Conservation (phyloP, 2,797 vertebrate genomes). For the Xenentodon cancila region DNA sequence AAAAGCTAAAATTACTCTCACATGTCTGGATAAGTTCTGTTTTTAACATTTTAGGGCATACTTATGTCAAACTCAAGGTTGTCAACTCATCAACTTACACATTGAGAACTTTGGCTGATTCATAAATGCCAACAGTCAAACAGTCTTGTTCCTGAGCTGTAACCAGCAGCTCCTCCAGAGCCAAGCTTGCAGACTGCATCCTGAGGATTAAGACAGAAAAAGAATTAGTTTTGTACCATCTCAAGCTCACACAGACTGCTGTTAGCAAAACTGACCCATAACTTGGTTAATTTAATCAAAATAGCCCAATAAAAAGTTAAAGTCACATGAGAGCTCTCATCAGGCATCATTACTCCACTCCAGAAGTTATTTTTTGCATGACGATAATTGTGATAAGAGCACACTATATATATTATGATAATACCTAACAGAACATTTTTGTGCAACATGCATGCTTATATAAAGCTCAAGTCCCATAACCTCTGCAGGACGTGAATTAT, state of each 20-base stretch:
- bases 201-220: constrained; percentile 58
- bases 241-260: not conserved
- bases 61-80: not conserved
- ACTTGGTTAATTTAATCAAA: not conserved
- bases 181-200: constrained; percentile 86
- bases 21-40: not conserved
- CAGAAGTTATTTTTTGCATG: no score
- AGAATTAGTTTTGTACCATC: not conserved
- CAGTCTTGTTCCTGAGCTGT: constrained; percentile 87
- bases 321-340: not conserved
- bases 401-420: not conserved
- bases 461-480: no score
- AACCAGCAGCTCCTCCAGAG: constrained; percentile 89
- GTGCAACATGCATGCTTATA: constrained; percentile 29
- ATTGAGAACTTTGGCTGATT: constrained; percentile 90
- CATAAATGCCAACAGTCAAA: constrained; percentile 89
- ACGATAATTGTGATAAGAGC: no score
- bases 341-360: not conserved
- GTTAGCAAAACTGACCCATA: no score
- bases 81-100: constrained; percentile 78
- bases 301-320: constrained; percentile 1
- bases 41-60: not conserved
- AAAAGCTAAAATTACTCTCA: not conserved
- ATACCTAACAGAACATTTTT: not conserved
- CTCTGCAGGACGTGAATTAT: not conserved